Conservation (phyloP, 2,888 invertebrate genomes). For the Polydrusus cervinus region DNA sequence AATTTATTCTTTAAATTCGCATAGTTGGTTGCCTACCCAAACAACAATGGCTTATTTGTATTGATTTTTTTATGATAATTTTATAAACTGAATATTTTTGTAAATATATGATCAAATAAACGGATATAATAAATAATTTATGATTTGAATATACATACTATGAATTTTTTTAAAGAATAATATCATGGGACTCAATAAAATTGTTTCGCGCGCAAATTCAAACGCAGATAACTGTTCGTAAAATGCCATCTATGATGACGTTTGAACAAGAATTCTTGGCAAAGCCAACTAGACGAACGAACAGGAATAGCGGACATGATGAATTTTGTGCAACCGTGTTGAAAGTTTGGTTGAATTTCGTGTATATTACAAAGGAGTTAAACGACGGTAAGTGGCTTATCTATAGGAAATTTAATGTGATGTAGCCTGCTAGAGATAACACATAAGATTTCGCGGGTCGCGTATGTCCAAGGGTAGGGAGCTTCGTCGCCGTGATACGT, state of each 20-base stretch:
- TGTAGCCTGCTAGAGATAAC: slow-evolving; percentile 64
- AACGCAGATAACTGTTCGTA: slow-evolving; percentile 50
- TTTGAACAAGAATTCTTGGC: slow-evolving; percentile 61
- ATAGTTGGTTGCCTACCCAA: too few species aligned
- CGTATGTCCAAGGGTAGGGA: slow-evolving; percentile 71
- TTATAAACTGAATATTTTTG: too few species aligned
- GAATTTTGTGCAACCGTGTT: slow-evolving; percentile 63
- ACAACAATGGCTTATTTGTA: too few species aligned
- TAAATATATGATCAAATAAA: too few species aligned
- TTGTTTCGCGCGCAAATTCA: slow-evolving; percentile 44
- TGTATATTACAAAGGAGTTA: slow-evolving; percentile 29
- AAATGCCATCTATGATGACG: slow-evolving; percentile 66
- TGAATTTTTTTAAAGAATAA: too few species aligned
- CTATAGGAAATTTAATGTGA: slow-evolving; percentile 39
- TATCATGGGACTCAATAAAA: too few species aligned
- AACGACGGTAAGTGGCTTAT: slow-evolving; percentile 59
- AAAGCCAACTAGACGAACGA: slow-evolving; percentile 57
- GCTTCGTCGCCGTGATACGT: slow-evolving; percentile 71
- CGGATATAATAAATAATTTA: too few species aligned
- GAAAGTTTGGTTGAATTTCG: slow-evolving; percentile 51
- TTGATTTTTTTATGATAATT: too few species aligned
- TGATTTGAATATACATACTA: too few species aligned
- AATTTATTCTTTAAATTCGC: too few species aligned
- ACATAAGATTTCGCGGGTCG: slow-evolving; percentile 69
- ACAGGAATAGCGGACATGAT: slow-evolving; percentile 66